phyloP scores from a whole-genome alignment of 2,113 vertebrate species.

The Myxocyprinus asiaticus region DNA sequence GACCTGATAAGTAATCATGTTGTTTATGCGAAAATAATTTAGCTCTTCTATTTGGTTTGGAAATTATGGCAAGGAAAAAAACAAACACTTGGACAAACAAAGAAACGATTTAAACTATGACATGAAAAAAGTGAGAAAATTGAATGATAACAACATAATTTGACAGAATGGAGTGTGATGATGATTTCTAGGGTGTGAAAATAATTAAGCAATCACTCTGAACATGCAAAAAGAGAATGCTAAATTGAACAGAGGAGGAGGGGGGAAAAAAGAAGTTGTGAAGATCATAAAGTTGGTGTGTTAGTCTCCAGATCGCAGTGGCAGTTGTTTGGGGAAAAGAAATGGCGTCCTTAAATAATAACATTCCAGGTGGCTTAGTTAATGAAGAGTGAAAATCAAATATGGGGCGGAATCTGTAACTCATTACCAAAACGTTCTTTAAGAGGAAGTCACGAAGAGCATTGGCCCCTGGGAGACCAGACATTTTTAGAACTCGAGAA shows the following conservation, averaged over 20 bases:
- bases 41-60: not conserved
- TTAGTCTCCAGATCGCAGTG: conserved; percentile 71
- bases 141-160: conserved; percentile 3
- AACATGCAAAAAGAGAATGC: not conserved
- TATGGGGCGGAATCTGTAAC: conserved; percentile 79
- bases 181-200: conserved; percentile 1
- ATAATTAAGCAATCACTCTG: not conserved
- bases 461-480: conserved; percentile 63
- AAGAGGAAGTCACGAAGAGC: conserved; percentile 74
- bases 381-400: conserved; percentile 86
- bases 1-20: not conserved
- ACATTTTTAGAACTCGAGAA: conserved; percentile 52
- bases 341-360: conserved; percentile 79
- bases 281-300: conserved; percentile 76
- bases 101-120: not conserved
- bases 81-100: not conserved
- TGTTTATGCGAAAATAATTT: not conserved
- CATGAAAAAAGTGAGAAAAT: conserved; percentile 9
- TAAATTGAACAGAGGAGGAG: conserved; percentile 16
- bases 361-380: conserved; percentile 83
- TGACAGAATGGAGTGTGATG: conserved; percentile 27
- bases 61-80: not conserved
- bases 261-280: conserved; percentile 59
- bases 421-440: conserved; percentile 79
- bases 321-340: conserved; percentile 80